Evolutionary conservation across 2,888 invertebrate genomes (phyloP), one percentile per base, ranked within the genome.

Genomic region (Andricus quercusramuli): DNA sequence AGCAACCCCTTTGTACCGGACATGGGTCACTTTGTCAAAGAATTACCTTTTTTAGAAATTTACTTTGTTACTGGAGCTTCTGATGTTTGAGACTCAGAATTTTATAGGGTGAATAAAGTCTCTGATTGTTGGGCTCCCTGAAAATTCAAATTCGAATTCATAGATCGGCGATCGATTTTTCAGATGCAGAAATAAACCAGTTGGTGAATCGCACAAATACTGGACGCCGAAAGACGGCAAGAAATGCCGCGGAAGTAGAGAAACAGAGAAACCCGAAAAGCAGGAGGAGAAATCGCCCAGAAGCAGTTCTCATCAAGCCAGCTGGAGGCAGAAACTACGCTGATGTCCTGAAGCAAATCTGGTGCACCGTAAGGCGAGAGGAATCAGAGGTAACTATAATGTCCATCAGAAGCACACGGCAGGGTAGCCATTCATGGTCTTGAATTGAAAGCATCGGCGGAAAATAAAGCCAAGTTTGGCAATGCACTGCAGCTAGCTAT

Each of bases 351-450:
- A 25, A 22, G 29, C 17, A 59, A 13, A 79, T 81, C 32, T 37
- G 56, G 0, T 22, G 15, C 15, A 81, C 81, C n/a, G 56, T 78
- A 5, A 80, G 65, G 13, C 80, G 66, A 1, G 78, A 80, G 11
- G 74, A 81, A 1, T 76, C 25, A 6, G 66, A 66, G 20, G 44
- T 77, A 15, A 59, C 56, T 15, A 56, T 83, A 29, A 62, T 37
- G 20, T 13, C 68, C n/a, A 80, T 81, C 37, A 78, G 83, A 2
- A 74, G 51, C 13, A 79, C 81, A 15, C 44, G 65, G 29, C 59
- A 20, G 5, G 79, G 79, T 1, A 65, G n/a, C n/a, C n/a, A 83
- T 9, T 29, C 81, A 15, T 44, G 81, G n/a, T 13, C 17, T 81
- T 15, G 79, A 79, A 68, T 68, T 79, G 17, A 5, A 3, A 1